Evolutionary conservation across 2,113 vertebrate species (phyloP).

Genomic region (Rhegmatorhina hoffmannsi): DNA sequence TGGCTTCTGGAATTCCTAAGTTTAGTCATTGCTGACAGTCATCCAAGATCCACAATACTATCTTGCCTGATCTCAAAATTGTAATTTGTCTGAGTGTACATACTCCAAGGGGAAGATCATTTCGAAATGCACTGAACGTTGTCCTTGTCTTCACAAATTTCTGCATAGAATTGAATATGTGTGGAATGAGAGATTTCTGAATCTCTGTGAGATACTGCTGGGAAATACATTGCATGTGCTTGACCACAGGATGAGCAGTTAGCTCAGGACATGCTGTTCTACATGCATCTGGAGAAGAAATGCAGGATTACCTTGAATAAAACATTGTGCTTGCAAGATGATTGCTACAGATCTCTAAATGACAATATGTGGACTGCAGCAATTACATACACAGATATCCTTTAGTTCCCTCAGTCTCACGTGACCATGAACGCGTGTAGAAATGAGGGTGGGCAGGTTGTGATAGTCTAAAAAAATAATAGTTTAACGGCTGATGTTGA

Average conservation of each 20-base stretch:
- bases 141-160: background rate
- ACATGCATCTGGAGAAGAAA: background rate
- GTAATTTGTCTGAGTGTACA: background rate
- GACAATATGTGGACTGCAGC: background rate
- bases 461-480: background rate
- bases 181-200: background rate
- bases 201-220: background rate
- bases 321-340: background rate
- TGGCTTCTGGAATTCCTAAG: background rate
- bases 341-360: background rate
- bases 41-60: background rate
- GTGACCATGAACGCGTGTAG: background rate
- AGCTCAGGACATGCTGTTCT: background rate
- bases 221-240: background rate
- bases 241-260: background rate
- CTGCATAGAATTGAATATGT: background rate
- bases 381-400: background rate
- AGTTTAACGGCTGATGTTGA: background rate
- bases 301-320: background rate
- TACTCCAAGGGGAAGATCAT: background rate
- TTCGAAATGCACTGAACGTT: background rate
- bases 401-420: background rate
- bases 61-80: background rate
- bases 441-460: background rate
- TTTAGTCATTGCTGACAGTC: constrained; percentile 13